phyloP scores from a whole-genome alignment of 2,113 vertebrate species.

The Notothenia coriiceps region DNA sequence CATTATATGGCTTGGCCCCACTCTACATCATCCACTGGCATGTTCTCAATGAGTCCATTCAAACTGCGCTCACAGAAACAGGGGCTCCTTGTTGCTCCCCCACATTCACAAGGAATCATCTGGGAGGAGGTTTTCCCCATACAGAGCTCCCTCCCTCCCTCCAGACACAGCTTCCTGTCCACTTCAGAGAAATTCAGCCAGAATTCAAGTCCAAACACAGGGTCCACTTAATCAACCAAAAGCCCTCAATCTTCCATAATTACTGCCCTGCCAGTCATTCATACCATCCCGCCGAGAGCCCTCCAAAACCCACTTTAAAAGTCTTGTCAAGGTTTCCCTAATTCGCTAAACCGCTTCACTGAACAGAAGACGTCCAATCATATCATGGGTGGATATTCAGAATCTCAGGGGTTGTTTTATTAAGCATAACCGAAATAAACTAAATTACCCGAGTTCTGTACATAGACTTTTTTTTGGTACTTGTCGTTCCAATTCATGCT shows the following conservation, averaged over 20 bases:
- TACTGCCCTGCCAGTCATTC: slow-evolving; percentile 50
- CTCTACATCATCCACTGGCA: slow-evolving; percentile 33
- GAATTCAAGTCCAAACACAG: slow-evolving; percentile 46
- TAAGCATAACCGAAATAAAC: neutral
- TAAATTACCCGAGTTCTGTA: neutral
- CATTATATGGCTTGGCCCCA: slow-evolving; percentile 16
- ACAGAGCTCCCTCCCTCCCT: slow-evolving; percentile 47
- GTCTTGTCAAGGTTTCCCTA: slow-evolving; percentile 12
- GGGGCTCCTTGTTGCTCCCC: slow-evolving; percentile 52
- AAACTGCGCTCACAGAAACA: slow-evolving; percentile 45
- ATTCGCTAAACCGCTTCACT: neutral
- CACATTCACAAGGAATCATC: slow-evolving; percentile 56
- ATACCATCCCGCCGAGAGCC: slow-evolving; percentile 8
- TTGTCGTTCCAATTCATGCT: neutral
- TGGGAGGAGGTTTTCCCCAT: slow-evolving; percentile 39
- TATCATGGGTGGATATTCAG: neutral
- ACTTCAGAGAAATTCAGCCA: slow-evolving; percentile 55
- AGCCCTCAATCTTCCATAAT: slow-evolving; percentile 54
- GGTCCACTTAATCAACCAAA: slow-evolving; percentile 52
- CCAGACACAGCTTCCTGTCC: slow-evolving; percentile 58
- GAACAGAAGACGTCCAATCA: neutral
- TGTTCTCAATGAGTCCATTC: slow-evolving; percentile 58
- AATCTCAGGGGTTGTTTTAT: neutral
- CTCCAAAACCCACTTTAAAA: slow-evolving; percentile 5
- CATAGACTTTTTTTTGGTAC: neutral